Evolutionary conservation across 2,113 vertebrate species (phyloP).

Genomic region (Stomatorhinus ivindoensis): DNA sequence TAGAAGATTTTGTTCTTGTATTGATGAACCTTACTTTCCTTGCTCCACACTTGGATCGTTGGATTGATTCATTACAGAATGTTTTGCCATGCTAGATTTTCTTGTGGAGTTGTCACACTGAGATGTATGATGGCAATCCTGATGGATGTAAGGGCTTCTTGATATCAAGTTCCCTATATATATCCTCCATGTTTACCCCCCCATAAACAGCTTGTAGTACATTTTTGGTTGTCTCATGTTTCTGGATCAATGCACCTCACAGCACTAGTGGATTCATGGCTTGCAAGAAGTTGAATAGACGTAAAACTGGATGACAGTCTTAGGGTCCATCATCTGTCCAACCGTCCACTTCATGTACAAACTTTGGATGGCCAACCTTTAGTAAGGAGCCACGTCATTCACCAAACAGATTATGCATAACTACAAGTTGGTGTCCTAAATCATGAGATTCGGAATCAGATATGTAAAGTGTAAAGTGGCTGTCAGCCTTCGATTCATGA

Average conservation of each 20-base stretch:
- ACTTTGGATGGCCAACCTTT: not conserved
- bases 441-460: not conserved
- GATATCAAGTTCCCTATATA: not conserved
- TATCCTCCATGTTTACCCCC: too few relatives aligned
- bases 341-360: not conserved
- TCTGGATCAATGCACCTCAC: not conserved
- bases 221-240: not conserved
- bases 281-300: not conserved
- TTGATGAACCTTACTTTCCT: not conserved
- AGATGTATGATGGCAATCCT: not conserved
- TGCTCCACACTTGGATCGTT: not conserved
- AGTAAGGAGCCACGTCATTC: not conserved
- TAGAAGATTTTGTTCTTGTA: not conserved
- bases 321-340: not conserved
- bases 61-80: not conserved
- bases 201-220: not conserved
- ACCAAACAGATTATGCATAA: not conserved
- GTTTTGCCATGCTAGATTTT: not conserved
- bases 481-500: too few relatives aligned
- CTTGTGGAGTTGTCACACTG: not conserved
- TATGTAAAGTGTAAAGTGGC: too few relatives aligned
- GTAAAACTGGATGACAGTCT: not conserved
- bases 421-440: not conserved
- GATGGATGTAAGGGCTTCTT: not conserved
- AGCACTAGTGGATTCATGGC: not conserved